These are phyloP conservation scores for Nannobrachium achirus DNA, from an alignment of 2,113 vertebrate species.

Conservation along the genomic window DNA sequence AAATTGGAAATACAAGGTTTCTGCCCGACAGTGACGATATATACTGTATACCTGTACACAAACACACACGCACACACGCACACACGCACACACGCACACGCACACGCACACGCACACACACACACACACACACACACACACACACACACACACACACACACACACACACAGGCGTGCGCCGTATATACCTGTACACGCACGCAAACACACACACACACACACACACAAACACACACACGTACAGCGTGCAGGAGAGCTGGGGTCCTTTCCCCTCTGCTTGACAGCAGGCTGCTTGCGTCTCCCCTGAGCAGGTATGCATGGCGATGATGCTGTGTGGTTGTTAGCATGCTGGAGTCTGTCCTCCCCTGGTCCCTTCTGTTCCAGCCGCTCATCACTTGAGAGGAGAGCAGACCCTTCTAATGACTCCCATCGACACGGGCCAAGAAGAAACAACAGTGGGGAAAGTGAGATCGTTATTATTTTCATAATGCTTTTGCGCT, in stretches of 20 bases:
- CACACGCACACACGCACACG: not conserved
- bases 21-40: too few species aligned
- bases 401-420: constrained; percentile 60
- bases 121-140: not conserved
- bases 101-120: not conserved
- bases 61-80: constrained; percentile 15
- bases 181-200: not conserved
- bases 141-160: too few species aligned
- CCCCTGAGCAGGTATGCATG: constrained; percentile 55
- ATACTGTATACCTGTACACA: too few species aligned
- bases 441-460: constrained; percentile 57
- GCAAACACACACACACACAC: constrained; percentile 30
- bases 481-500: constrained; percentile 64
- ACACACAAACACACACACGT: constrained; percentile 17
- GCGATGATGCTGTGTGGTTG: constrained; percentile 49
- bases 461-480: constrained; percentile 73
- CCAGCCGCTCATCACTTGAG: constrained; percentile 61
- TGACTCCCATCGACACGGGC: constrained; percentile 70
- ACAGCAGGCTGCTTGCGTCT: constrained; percentile 64
- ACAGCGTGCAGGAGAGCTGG: constrained; percentile 25
- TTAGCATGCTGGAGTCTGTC: constrained; percentile 54
- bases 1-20: too few species aligned
- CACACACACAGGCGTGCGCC: not conserved
- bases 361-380: constrained; percentile 55
- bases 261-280: constrained; percentile 65